These are phyloP conservation scores for Falco naumanni DNA, from an alignment of 2,797 vertebrate genomes.

Conservation along the genomic window DNA sequence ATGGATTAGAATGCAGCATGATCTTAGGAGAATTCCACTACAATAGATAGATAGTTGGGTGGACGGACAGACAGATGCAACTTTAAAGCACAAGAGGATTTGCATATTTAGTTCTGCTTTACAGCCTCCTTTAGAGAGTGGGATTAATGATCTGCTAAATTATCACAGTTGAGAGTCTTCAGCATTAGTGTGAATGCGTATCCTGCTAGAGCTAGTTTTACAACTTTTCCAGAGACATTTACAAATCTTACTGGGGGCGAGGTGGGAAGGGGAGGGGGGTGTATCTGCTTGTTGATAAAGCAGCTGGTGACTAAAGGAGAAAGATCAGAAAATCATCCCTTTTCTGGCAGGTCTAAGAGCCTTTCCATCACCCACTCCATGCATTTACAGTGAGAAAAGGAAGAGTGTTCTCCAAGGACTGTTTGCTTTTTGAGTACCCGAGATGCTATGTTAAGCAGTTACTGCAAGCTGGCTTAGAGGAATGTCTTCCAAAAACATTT, in stretches of 20 bases:
- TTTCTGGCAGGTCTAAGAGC: constrained; percentile 45
- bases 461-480: constrained; percentile 39
- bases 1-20: constrained; percentile 55
- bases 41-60: constrained; percentile 65
- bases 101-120: constrained; percentile 80
- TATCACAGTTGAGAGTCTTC: constrained; percentile 73
- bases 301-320: constrained; percentile 20
- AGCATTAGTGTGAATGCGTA: constrained; percentile 48
- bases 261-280: neutral
- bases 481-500: constrained; percentile 51
- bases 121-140: constrained; percentile 73
- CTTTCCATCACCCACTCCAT: constrained; percentile 49
- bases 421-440: constrained; percentile 37
- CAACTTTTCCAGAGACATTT: constrained; percentile 50
- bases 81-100: constrained; percentile 75
- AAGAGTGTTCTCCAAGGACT: constrained; percentile 60
- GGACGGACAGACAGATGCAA: constrained; percentile 74
- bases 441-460: constrained; percentile 61
- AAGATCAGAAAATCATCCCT: constrained; percentile 10
- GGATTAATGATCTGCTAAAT: constrained; percentile 81
- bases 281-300: constrained; percentile 33
- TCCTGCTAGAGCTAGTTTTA: constrained; percentile 62
- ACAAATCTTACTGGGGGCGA: constrained; percentile 26
- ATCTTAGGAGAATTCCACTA: constrained; percentile 62
- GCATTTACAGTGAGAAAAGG: neutral